Evolutionary conservation across 2,888 invertebrate species (phyloP), one percentile per base, ranked within the genome.

Genomic region (Dioctria linearis): DNA sequence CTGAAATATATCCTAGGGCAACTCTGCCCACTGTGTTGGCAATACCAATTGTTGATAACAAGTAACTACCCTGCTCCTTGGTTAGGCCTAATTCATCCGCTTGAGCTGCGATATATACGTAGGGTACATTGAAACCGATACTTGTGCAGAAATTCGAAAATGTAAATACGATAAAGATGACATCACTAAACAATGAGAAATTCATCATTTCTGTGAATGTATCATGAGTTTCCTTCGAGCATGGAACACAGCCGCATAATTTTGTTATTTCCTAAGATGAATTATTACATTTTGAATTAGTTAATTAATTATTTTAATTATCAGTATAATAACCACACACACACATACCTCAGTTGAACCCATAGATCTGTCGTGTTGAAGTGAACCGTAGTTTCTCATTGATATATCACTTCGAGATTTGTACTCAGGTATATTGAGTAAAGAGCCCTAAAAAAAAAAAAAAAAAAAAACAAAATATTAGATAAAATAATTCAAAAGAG

Each of bases 91-190:
- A 86, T 0, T 88, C 87, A 81, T 93, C 90, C 9, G 95, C 95
- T 90, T 94, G 92, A 69, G 95, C 92, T 84, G 94, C 93, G 81
- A 95, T 92, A 86, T 95, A 98, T 78, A 97, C 93, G 87, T 97
- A 97, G 51, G 98, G 98, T 86, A 98, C 93, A 88, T 97, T 96
- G 90, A 97, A 98, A 82, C 98, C 98, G 86, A 98, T 94, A 87
- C 96, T 98, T 37, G 89, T 89, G 83, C 87, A 93, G 88, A 99
- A 97, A 90, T 99, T 99, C 57, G 98, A 98, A 79, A 96, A 85
- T 11, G 95, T 93, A 88, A 98, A 99, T 82, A 98, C 90, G 83
- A 98, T 90, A 88, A 98, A 99, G 83, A 98, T 91, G 43, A 94
- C 92, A 88, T 98, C 96, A 84, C 93, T 92, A 80, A 99, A 91